Conservation (phyloP, 2,888 invertebrate species). For the Pyrochroa serraticornis region DNA sequence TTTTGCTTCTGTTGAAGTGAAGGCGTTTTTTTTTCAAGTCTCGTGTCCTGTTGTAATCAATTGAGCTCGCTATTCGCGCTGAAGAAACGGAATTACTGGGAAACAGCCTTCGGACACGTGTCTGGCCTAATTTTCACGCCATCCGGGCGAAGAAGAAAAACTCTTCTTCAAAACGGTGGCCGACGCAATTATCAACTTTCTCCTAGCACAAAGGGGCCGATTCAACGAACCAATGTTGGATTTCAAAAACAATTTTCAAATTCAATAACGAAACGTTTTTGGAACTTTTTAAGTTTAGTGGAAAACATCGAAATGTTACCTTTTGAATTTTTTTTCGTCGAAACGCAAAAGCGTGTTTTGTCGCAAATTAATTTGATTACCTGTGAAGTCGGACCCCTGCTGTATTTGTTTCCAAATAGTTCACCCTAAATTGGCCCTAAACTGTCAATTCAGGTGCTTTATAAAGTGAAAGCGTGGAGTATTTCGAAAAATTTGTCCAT, state of each 20-base stretch:
- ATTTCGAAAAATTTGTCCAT: constrained; percentile 29
- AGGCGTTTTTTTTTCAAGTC: background rate
- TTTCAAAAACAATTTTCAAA: background rate
- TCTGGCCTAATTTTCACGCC: constrained; percentile 37
- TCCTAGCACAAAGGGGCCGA: background rate
- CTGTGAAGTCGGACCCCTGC: constrained; percentile 11
- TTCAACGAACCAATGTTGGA: background rate
- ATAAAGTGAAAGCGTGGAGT: constrained; percentile 34
- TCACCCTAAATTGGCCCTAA: constrained; percentile 18
- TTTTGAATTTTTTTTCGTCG: too few relatives aligned
- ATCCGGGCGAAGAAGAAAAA: constrained; percentile 28
- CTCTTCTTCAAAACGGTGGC: constrained; percentile 17
- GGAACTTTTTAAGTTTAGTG: background rate
- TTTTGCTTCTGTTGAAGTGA: constrained; percentile 11
- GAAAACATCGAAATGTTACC: background rate
- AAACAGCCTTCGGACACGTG: constrained; percentile 24
- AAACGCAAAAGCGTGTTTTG: too few relatives aligned
- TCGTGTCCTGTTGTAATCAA: background rate
- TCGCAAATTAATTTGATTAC: background rate
- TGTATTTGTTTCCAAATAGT: constrained; percentile 37
- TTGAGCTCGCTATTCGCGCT: too few relatives aligned
- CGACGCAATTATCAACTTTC: constrained; percentile 25
- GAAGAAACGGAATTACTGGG: too few relatives aligned
- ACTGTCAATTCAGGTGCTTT: constrained; percentile 26
- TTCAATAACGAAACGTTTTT: too few relatives aligned